Conservation (phyloP, 2,888 invertebrate species). For the Drosophila neotestacea region DNA sequence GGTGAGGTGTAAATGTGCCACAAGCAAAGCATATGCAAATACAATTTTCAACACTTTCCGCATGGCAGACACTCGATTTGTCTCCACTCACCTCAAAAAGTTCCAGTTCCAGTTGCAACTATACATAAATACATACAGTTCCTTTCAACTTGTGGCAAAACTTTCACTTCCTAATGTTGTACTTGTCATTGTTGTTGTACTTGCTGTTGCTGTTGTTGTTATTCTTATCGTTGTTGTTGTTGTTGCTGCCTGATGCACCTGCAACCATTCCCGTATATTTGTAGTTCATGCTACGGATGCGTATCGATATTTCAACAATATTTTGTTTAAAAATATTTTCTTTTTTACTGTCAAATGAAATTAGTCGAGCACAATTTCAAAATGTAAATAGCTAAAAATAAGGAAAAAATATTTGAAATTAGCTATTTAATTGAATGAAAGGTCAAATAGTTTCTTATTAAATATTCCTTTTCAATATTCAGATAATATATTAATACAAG, state of each 20-base stretch:
- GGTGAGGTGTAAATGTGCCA: constrained; percentile 61
- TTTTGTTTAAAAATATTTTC: no score
- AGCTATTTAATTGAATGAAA: no score
- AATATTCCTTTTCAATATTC: no score
- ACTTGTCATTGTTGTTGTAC: constrained; percentile 8
- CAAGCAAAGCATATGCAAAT: constrained; percentile 68
- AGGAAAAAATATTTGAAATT: no score
- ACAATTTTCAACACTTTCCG: constrained; percentile 78
- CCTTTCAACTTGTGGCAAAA: constrained; percentile 13
- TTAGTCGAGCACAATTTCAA: no score
- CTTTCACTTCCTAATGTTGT: constrained; percentile 11
- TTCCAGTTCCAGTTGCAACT: background rate
- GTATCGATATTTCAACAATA: no score
- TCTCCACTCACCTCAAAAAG: constrained; percentile 19
- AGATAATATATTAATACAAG: no score
- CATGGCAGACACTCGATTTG: constrained; percentile 69
- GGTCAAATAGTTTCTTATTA: no score
- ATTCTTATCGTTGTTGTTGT: background rate
- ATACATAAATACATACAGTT: background rate
- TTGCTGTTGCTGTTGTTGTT: background rate
- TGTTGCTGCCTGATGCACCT: constrained; percentile 13
- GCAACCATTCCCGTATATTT: background rate
- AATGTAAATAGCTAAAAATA: no score
- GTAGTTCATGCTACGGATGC: background rate
- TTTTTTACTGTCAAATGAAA: no score